Conservation (phyloP, 2,113 vertebrate species). For the Pteruthius melanotis region DNA sequence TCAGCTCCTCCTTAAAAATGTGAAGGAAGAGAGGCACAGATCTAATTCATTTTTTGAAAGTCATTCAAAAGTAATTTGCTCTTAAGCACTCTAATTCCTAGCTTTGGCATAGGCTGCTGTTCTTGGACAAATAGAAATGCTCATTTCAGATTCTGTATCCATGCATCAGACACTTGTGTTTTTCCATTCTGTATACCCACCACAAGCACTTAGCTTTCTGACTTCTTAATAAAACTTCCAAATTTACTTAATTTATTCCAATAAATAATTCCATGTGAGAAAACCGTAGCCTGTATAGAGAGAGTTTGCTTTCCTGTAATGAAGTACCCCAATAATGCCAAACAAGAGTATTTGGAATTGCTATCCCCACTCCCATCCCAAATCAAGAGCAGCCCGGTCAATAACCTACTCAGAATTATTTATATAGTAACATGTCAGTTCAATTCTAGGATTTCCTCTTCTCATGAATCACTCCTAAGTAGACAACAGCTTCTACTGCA, state of each 20-base stretch:
- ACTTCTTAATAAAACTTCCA: neutral
- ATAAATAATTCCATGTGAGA: neutral
- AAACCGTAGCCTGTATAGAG: neutral
- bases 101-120: neutral
- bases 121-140: neutral
- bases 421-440: neutral
- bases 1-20: neutral
- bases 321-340: neutral
- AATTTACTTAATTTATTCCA: neutral
- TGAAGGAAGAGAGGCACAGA: neutral
- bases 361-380: neutral
- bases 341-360: neutral
- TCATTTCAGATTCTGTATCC: neutral
- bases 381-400: neutral
- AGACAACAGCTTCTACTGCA: neutral
- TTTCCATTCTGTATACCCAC: neutral
- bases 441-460: neutral
- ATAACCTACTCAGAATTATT: neutral
- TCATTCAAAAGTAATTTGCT: neutral
- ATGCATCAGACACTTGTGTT: neutral
- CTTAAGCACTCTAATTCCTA: neutral
- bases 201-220: neutral
- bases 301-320: neutral
- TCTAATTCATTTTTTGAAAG: neutral
- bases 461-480: neutral